Evolutionary conservation across 2,797 vertebrate species (phyloP), one percentile per base, ranked within the genome.

Genomic region (Poeciliopsis infans): DNA sequence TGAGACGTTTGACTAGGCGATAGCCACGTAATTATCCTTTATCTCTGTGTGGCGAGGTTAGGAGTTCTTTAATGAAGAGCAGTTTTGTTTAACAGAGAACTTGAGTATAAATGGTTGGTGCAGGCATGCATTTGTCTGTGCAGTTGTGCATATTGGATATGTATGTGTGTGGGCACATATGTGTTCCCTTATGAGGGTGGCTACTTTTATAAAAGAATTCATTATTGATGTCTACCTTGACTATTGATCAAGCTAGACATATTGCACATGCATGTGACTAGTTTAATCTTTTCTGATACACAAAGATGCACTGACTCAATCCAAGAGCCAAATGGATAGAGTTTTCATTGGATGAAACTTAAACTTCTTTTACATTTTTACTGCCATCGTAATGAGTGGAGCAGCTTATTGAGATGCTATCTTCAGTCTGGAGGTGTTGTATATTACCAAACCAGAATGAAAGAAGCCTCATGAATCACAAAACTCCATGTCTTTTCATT

Each of bases 11-110:
- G 91, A 93, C 92, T 89, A 88, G 89, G 88, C 89, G 89, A 93
- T 93, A 88, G 89, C 92, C 87, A 88, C 83, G 83, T 92, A 94
- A 94, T 94, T 93, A 93, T 87, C 87, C 91, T 91, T 94, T 93
- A 93, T 94, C 92, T 86, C 51, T 64, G 85, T 25, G 23, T 39
- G 51, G 87, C 86, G 91, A 77, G 89, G 89, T 92, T 87, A 89
- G 87, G 82, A 91, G 88, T 93, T 92, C 81, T 91, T 90, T 87
- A 91, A 90, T 91, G 91, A 92, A 90, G 83, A 89, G 83, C 80
- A 82, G 85, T 90, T 91, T 92, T 91, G 83, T 90, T 91, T 90
- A 87, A 90, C 77, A 86, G 80, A 87, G 86, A 88, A 75, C 39
- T 74, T 23, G 85, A 87, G 86, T 85, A 84, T 82, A 83, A 91